Percentiles rank a stretch among this genome's conserved stretches.
These are phyloP conservation scores for Flabesymbios commensalis DNA, from an alignment of 2,888 invertebrate species.

Conservation along the genomic window DNA sequence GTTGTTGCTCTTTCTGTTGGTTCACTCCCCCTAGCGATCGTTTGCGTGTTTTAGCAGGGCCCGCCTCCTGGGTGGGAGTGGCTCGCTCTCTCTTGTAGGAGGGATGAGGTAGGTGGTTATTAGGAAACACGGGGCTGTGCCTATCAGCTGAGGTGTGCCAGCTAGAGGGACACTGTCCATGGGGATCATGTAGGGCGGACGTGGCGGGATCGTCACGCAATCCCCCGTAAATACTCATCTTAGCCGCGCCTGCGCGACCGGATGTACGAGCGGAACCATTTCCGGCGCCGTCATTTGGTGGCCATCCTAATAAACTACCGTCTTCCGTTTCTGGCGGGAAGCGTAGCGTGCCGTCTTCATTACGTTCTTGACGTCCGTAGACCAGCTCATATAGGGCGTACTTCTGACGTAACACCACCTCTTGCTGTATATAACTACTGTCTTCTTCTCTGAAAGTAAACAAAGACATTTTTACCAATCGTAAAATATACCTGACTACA, in stretches of 20 bases:
- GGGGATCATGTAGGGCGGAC: conserved; percentile 31
- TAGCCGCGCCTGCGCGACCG: not conserved
- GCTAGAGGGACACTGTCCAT: conserved; percentile 45
- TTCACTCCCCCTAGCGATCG: not conserved
- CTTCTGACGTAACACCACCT: conserved; percentile 37
- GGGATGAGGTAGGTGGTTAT: conserved; percentile 4
- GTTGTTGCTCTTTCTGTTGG: not conserved
- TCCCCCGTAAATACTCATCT: not conserved
- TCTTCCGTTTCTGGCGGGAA: not conserved
- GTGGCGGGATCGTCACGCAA: conserved; percentile 22
- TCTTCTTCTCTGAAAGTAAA: conserved; percentile 43
- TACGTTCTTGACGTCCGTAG: conserved; percentile 4
- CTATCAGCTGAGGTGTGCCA: conserved; percentile 46
- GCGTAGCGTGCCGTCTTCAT: not conserved
- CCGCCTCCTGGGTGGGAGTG: not conserved
- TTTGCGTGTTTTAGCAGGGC: not conserved
- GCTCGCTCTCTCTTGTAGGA: not conserved
- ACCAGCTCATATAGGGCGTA: conserved; percentile 42
- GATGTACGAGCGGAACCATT: not conserved
- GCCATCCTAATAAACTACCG: not conserved
- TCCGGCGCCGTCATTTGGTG: not conserved
- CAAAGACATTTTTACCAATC: too few species aligned
- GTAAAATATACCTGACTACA: too few species aligned
- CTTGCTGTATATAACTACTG: conserved; percentile 49
- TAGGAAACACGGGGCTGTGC: conserved; percentile 50